Base-by-base conservation (phyloP, 2,888 invertebrate species). In the Crossocerus cetratus region DNA sequence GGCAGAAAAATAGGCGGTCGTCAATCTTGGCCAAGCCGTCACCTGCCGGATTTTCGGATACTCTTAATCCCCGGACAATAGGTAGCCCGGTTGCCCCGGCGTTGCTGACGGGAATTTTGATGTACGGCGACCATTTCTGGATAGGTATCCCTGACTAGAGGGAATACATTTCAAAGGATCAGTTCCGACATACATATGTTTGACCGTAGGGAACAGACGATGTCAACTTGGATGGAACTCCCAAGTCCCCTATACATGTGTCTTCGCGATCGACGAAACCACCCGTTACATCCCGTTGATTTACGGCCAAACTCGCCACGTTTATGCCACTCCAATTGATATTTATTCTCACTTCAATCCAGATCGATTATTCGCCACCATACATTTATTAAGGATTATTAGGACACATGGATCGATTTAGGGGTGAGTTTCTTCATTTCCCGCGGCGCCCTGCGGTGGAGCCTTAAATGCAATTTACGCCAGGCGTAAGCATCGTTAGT, bases 21-120 rank as follows among this genome's bases (percentile, higher is more conserved):
- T 49, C 49, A 11, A 55, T 54, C 55, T 63, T 42, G 43, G 42
- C 23, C 49, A 18, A 32, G 45, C 14, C 44, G 22, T 57, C 65
- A 57, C 45, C 57, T 44, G 43, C 44, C 54, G 23, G 56, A 55
- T 65, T 65, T 65, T 57, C n/a, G 44, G 57, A 21, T 23, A 22
- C 14, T 44, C 22, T 57, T 45, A 49, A 65, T 57, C 65, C 57
- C 21, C 21, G 21, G 44, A 45, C 65, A 65, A 56, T 42, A 20
- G 13, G 5, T 13, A 18, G 20, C 13, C 43, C 18, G 42, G 3
- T 20, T 13, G 20, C 14, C n/a, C 14, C 22, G 44, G 32, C 5
- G 11, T 32, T 4, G 55, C 20, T 55, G 55, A 18, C 55, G 22
- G 22, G 55, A 22, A 55, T 55, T 55, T 55, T 22, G 16, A 22